Evolutionary conservation across 2,888 invertebrate species (phyloP), one percentile per base, ranked within the genome.

Genomic region (Macrophya annulata): DNA sequence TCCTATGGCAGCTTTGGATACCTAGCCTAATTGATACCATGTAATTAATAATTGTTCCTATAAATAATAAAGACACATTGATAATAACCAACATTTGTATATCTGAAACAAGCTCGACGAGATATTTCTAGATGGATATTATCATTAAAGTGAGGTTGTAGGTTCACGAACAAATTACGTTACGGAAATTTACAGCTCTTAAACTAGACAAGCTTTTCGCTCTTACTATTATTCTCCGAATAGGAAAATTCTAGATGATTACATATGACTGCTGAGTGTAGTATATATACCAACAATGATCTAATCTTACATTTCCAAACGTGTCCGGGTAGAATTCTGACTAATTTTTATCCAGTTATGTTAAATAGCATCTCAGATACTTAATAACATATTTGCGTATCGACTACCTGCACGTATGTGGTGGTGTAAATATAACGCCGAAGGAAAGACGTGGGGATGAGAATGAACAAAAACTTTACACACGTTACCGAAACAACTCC

Each of bases 1-100:
- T 71, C 71, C 17, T 15, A 37, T 37, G n/a, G 17, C 71, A 74
- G 9, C n/a, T 25, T 48, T 5, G n/a, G 48, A 48, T 48, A 5
- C 45, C n/a, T n/a, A n/a, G n/a, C n/a, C n/a, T 45, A 10, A 45
- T n/a, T 6, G 45, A 48, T 76, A 15, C 25, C 25, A 31, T n/a
- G 55, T 25, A 76, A 76, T n/a, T 76, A 12, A 48, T 45, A 25
- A 48, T 48, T 45, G 31, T 76, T 48, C 76, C 55, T 55, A 15
- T 25, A 0, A 21, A 48, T 76, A 76, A 76, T 51, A 51, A 48
- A 15, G 21, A 48, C 25, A 76, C 76, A 48, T 15, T 45, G 17
- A 31, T 40, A 21, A 48, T 12, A 8, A 76, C 21, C 9, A 40
- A 45, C n/a, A 43, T 6, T 71, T 9, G 2, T 12, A 71, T 12